A percentile compares a stretch with the other conserved stretches of the same genome.
Conservation (phyloP, 2,113 vertebrate genomes). For the Scortum barcoo region DNA sequence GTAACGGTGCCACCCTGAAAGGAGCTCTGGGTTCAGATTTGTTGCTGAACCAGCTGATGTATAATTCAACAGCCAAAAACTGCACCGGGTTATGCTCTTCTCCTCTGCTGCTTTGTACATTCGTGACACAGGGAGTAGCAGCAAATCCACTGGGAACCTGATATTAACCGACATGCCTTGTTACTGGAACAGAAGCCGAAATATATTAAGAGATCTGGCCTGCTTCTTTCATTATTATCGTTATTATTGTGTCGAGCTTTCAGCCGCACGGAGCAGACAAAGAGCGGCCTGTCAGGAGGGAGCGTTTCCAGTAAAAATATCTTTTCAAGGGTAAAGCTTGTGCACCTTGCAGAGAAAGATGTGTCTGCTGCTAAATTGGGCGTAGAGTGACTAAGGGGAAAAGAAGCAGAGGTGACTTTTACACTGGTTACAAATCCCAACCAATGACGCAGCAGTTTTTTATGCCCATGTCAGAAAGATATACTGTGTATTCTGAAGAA, state of each 20-base stretch:
- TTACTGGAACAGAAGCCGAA: not conserved
- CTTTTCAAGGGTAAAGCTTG: constrained; percentile 73
- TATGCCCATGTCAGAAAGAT: not conserved
- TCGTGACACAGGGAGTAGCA: constrained; percentile 40
- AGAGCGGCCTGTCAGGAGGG: constrained; percentile 47
- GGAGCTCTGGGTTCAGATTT: constrained; percentile 43
- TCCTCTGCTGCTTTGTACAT: constrained; percentile 45
- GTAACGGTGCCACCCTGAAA: constrained; percentile 42
- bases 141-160: constrained; percentile 29
- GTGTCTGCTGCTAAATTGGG: constrained; percentile 73
- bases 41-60: constrained; percentile 79
- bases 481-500: not conserved
- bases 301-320: constrained; percentile 66
- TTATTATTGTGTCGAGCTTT: constrained; percentile 21
- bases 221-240: not conserved
- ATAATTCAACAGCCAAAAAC: constrained; percentile 77
- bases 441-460: constrained; percentile 71
- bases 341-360: constrained; percentile 74
- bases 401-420: constrained; percentile 73
- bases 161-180: not conserved
- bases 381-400: constrained; percentile 73
- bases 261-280: constrained; percentile 31
- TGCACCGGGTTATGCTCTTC: constrained; percentile 47
- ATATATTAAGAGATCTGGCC: not conserved
- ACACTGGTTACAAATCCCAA: constrained; percentile 40